Evolutionary conservation across 2,888 invertebrate genomes (phyloP), one percentile per base, ranked within the genome.

Genomic region (Dicycla oo): DNA sequence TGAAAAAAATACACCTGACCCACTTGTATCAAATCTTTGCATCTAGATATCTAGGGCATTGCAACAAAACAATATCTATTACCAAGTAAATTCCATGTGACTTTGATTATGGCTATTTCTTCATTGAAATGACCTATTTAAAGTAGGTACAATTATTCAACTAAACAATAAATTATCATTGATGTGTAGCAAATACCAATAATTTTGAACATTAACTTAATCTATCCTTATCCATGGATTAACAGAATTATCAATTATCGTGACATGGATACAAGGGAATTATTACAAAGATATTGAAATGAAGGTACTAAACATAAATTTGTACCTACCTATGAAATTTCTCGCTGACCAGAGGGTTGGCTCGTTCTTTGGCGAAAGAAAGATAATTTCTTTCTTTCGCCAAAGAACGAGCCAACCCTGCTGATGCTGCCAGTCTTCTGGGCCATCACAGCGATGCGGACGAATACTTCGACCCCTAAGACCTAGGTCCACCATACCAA

Each of bases 181-280:
- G 13, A 23, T 45, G 20, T 30, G n/a, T n/a, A n/a, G n/a, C n/a
- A 43, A 53, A 60, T 7, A 79, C 54, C 20, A 45, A 30, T 57
- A 26, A 56, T 69, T 69, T 54, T 53, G 13, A 60, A 70, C 18
- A 51, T 58, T 49, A 26, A 49, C 23, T 60, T 64, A 56, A 69
- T 71, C 34, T 75, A 53, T 54, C 13, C 20, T 57, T 80, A 80
- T 83, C 62, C 0, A 15, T 18, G 64, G 83, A 83, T 83, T 80
- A 78, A 65, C 45, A 26, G 38, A 56, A 69, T 69, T 77, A 80
- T 83, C 70, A 61, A 23, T 54, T 71, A 85, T 80, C 76, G 1
- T n/a, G 61, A 69, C 63, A 70, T 69, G 58, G 57, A 67, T 69
- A 58, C 53, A 53, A 57, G 10, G 51, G 58, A 60, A 53, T 70